Evolutionary conservation across 1,140 invertebrate species (phyloP).

Genomic region (Caenorhabditis brenneri): DNA sequence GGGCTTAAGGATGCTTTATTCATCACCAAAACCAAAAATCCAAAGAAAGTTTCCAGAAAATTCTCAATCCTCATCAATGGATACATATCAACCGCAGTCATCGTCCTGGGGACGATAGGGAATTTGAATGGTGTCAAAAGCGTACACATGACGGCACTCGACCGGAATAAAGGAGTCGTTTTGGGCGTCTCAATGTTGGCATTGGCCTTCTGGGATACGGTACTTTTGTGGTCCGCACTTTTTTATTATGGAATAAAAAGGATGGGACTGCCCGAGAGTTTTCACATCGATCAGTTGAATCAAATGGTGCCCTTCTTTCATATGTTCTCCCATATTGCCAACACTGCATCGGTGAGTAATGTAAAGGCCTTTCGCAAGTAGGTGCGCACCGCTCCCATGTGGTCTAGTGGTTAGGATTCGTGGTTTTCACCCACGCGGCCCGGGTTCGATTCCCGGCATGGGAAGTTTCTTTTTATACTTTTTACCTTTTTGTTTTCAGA

Average conservation of each 20-base stretch:
- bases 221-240: constrained; percentile 63
- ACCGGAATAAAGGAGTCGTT: constrained; percentile 63
- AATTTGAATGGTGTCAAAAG: constrained; percentile 58
- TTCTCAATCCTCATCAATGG: constrained; percentile 60
- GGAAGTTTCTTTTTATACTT: not conserved
- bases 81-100: constrained; percentile 56
- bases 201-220: constrained; percentile 64
- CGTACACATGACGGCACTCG: constrained; percentile 63
- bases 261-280: constrained; percentile 26
- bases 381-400: too few species aligned
- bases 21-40: too few species aligned
- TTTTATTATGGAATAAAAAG: constrained; percentile 62
- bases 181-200: constrained; percentile 62
- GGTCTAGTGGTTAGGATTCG: too few species aligned
- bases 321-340: constrained; percentile 59
- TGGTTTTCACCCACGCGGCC: too few species aligned
- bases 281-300: constrained; percentile 53
- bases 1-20: not conserved
- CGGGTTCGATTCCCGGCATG: too few species aligned
- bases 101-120: constrained; percentile 62
- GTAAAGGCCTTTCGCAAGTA: too few species aligned
- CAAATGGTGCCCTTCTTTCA: constrained; percentile 59
- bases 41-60: constrained; percentile 56
- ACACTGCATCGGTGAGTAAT: constrained; percentile 62
- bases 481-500: too few species aligned